Percentiles rank a stretch among this genome's conserved stretches.
Conservation (phyloP, 2,888 invertebrate species). For the Napeogenes sylphis region DNA sequence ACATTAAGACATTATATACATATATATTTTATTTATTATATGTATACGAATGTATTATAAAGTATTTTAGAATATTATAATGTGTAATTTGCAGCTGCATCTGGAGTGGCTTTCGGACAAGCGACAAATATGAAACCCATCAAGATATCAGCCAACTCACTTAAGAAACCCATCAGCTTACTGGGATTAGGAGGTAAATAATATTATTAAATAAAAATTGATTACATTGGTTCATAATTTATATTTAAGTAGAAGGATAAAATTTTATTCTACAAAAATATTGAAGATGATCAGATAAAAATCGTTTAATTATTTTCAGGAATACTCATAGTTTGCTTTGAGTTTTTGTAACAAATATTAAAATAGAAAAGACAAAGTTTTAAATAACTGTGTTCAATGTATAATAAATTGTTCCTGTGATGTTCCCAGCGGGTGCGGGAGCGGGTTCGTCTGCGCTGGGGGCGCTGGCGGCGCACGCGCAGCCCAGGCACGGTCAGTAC, state of each 20-base stretch:
- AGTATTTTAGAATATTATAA: background rate
- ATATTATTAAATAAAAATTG: constrained; percentile 16
- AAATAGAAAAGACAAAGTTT: too few species aligned
- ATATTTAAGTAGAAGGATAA: too few species aligned
- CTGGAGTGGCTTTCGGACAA: constrained; percentile 67
- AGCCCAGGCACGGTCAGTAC: background rate
- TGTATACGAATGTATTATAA: too few species aligned
- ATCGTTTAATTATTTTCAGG: too few species aligned
- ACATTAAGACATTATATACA: too few species aligned
- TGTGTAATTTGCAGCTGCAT: constrained; percentile 51
- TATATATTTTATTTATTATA: too few species aligned
- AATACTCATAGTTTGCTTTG: too few species aligned
- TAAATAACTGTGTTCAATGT: background rate
- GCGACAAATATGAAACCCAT: constrained; percentile 63
- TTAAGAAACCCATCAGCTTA: constrained; percentile 49
- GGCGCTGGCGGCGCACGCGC: background rate
- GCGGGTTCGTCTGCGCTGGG: background rate
- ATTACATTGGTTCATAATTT: too few species aligned
- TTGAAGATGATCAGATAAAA: too few species aligned
- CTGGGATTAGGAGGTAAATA: constrained; percentile 35
- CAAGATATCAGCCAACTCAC: constrained; percentile 62
- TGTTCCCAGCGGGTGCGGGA: background rate
- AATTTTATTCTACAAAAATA: too few species aligned
- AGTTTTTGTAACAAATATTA: too few species aligned
- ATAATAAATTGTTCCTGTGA: background rate